A percentile compares a stretch with the other conserved stretches of the same genome.
These are phyloP conservation scores for Lycodopsis pacificus DNA, from an alignment of 2,797 vertebrate genomes.

Conservation along the genomic window DNA sequence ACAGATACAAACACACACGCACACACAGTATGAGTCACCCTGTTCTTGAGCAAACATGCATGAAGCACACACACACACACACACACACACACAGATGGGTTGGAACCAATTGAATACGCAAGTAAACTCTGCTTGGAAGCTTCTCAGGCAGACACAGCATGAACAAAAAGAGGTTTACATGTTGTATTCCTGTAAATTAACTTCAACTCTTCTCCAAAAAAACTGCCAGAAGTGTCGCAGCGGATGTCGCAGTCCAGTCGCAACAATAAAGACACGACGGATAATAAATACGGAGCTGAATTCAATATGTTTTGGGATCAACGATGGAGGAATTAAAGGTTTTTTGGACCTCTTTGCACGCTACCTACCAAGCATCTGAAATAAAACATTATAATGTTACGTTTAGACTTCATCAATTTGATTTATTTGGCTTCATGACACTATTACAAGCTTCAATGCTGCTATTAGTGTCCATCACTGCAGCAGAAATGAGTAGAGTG, in stretches of 20 bases:
- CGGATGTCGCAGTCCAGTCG: slow-evolving; percentile 16
- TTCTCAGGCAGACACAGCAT: slow-evolving; percentile 45
- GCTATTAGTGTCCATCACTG: not conserved
- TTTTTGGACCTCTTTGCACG: slow-evolving; percentile 1
- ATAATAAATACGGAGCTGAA: slow-evolving; percentile 27
- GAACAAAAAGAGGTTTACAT: slow-evolving; percentile 30
- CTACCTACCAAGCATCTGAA: not conserved
- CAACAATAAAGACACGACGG: slow-evolving; percentile 12
- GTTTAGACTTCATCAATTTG: not conserved
- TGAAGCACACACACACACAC: slow-evolving; percentile 8
- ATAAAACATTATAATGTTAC: not conserved
- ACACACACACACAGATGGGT: slow-evolving; percentile 7
- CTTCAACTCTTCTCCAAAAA: slow-evolving; percentile 12
- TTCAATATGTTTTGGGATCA: not conserved
- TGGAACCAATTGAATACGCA: slow-evolving; percentile 42
- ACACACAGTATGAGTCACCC: slow-evolving; percentile 69
- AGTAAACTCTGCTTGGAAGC: slow-evolving; percentile 26
- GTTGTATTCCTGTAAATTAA: slow-evolving; percentile 47
- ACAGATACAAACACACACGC: slow-evolving; percentile 30
- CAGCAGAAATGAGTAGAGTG: not conserved
- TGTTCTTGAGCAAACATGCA: slow-evolving; percentile 59
- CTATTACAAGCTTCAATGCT: not conserved
- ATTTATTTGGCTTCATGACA: not conserved
- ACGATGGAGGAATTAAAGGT: not conserved
- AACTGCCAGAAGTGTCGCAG: slow-evolving; percentile 18